Base-by-base conservation (phyloP, 2,113 vertebrate genomes). In the Terrapene triunguis region DNA sequence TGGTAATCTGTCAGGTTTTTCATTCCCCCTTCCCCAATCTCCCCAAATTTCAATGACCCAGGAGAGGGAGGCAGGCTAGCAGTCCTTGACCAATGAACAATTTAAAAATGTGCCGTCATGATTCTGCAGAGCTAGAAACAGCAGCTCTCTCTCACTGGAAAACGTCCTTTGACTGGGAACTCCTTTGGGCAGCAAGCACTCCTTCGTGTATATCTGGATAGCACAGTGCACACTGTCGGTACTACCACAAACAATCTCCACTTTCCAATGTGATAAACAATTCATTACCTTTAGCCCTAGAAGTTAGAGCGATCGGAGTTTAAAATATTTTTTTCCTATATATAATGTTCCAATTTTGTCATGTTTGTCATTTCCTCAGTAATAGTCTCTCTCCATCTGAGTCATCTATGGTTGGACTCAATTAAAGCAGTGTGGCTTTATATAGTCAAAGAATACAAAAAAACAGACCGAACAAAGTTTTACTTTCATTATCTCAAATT, bases 11-110 rank as follows among this genome's bases (percentile, higher is more conserved):
- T 27, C 24, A 27, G 10, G 42, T 78, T 27, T 78, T 78, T 44
- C 27, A 44, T 32, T 59, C 35, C 57, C 50, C 19, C 5, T 1
- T 3, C 25, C 55, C 87, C 72, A 3, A 55, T 55, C 7, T 4
- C 87, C 38, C 80, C 55, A 7, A 0, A 22, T 4, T 3, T 13
- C 48, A 42, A 19, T 3, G 8, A 48, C 17, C 22, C 54, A 74
- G 38, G 24, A 29, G 72, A 50, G 0, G 1, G 50, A 50, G 50
- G 14, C 6, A 42, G 25, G 47, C 11, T 2, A 10, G 0, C 21
- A 42, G 29, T 3, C 8, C 21, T 47, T 84, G 4, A 24, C 35
- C 50, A 69, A 79, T 22, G 27, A 62, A 29, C 59, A 14, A 65
- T 42, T 74, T 42, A 6, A 42, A 74, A 50, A 79, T 0, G 10